Conservation (phyloP, 2,113 vertebrate genomes). For the Lepus timidus region DNA sequence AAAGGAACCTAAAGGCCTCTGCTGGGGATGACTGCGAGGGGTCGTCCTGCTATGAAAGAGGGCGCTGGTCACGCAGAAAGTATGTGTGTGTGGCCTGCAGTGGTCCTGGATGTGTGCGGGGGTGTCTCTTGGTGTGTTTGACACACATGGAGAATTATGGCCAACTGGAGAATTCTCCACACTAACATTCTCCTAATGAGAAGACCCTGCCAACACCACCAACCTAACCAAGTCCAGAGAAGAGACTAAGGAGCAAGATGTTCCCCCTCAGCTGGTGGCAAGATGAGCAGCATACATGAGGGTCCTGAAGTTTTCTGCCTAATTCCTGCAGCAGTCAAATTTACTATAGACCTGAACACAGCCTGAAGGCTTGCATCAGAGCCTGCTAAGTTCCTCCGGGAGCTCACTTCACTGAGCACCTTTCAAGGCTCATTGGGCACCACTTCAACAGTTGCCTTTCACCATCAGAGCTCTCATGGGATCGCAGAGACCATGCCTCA, state of each 20-base stretch:
- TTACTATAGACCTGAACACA: background rate
- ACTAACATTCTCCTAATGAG: conserved; percentile 45
- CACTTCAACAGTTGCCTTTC: background rate
- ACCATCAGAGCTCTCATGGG: rapidly evolving
- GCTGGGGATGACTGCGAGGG: conserved; percentile 76
- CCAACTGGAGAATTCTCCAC: conserved; percentile 45
- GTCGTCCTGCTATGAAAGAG: conserved; percentile 58
- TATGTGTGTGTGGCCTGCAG: background rate
- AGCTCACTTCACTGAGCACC: background rate
- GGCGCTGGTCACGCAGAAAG: conserved; percentile 43
- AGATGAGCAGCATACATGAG: background rate
- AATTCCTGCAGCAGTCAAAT: background rate
- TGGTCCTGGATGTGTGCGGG: background rate
- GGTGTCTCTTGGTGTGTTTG: conserved; percentile 26
- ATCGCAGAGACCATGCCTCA: background rate
- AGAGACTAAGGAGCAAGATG: conserved; percentile 52
- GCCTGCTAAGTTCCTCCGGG: background rate
- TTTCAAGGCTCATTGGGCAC: background rate
- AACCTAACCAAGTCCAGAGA: conserved; percentile 22
- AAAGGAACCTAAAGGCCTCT: conserved; percentile 67
- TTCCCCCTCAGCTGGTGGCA: background rate
- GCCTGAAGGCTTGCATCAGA: background rate
- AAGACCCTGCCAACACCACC: conserved; percentile 38
- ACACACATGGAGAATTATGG: conserved; percentile 8
- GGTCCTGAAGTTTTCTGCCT: background rate